phyloP scores from a whole-genome alignment of 2,113 vertebrate species.

The Fregetta grallaria region DNA sequence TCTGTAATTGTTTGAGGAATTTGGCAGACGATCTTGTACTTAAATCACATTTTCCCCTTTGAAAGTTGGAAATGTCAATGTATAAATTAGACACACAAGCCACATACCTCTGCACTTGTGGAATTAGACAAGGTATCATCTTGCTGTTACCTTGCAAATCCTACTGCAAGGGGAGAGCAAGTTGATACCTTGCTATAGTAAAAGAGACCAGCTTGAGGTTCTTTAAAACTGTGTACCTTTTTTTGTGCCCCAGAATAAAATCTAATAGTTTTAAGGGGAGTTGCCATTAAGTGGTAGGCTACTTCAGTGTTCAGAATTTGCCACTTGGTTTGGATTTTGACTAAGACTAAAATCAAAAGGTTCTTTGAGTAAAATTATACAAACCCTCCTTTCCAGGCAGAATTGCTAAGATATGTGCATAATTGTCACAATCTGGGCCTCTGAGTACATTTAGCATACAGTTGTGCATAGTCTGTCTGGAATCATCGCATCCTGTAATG shows the following conservation, averaged over 20 bases:
- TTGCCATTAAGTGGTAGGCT: not conserved
- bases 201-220: not conserved
- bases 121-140: not conserved
- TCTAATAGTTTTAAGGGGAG: not conserved
- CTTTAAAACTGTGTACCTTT: not conserved
- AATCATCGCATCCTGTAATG: constrained; percentile 1
- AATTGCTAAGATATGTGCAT: not conserved
- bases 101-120: not conserved
- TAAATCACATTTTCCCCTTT: constrained; percentile 52
- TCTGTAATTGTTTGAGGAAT: constrained; percentile 50
- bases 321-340: not conserved
- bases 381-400: not conserved
- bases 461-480: not conserved
- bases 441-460: not conserved
- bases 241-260: not conserved
- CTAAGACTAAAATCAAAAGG: not conserved
- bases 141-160: not conserved
- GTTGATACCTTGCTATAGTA: not conserved
- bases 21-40: constrained; percentile 2
- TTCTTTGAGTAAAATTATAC: not conserved
- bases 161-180: not conserved
- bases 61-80: not conserved
- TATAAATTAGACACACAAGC: not conserved
- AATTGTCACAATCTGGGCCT: not conserved
- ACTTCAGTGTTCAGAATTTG: not conserved